Evolutionary conservation across 2,113 vertebrate species (phyloP).

Genomic region (Tricholaema leucomelas): DNA sequence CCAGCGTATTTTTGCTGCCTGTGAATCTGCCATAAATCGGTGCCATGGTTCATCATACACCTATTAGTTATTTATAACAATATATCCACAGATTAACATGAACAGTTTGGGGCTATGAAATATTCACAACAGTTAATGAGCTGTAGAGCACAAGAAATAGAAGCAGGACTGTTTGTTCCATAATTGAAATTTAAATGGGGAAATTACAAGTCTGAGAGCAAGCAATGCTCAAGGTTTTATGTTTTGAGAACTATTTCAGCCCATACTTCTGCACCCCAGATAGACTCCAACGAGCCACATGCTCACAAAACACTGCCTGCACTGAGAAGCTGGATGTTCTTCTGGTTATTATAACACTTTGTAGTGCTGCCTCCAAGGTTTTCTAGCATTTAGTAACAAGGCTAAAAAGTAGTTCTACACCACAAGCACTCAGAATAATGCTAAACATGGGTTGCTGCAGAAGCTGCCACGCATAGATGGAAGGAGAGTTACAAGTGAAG

Average conservation of each 20-base stretch:
- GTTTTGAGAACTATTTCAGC: background rate
- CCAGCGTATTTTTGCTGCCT: background rate
- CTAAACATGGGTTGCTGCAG: background rate
- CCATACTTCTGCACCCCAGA: background rate
- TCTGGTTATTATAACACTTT: background rate
- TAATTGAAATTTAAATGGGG: slow-evolving; percentile 63
- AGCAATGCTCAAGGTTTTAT: background rate
- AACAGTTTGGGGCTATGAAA: slow-evolving; percentile 49
- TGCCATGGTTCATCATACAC: slow-evolving; percentile 18
- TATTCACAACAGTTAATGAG: slow-evolving; percentile 55
- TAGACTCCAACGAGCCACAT: background rate
- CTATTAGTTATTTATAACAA: slow-evolving; percentile 65
- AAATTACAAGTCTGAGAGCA: slow-evolving; percentile 45
- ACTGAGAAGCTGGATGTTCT: background rate
- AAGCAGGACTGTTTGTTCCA: slow-evolving; percentile 16
- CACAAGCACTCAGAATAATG: too few species aligned
- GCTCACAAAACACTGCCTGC: background rate
- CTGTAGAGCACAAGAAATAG: background rate
- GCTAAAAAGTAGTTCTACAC: background rate
- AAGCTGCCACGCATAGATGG: fast-evolving
- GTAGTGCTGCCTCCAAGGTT: background rate
- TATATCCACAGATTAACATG: slow-evolving; percentile 36
- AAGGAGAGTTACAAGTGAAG: background rate
- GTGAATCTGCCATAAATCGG: slow-evolving; percentile 1
- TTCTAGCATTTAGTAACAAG: background rate